phyloP scores from a whole-genome alignment of 2,113 vertebrate species.

The Heliornis fulica region DNA sequence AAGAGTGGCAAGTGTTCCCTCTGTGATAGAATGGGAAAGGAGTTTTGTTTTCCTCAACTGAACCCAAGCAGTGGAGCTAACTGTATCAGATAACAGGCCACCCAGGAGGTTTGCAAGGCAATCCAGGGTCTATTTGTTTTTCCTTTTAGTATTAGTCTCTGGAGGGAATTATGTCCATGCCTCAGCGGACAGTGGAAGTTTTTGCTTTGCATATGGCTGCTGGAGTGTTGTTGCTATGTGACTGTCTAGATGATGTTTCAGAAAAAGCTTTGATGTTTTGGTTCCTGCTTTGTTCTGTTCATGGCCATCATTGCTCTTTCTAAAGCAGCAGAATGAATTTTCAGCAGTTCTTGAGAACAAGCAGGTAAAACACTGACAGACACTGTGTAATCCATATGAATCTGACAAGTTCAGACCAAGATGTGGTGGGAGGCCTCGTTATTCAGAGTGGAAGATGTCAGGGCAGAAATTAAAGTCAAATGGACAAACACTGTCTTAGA shows the following conservation, averaged over 20 bases:
- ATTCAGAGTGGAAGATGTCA: not conserved
- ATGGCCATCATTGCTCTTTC: not conserved
- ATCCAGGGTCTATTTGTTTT: not conserved
- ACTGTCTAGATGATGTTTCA: not conserved
- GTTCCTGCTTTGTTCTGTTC: not conserved
- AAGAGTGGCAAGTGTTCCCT: not conserved
- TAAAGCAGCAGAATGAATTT: not conserved
- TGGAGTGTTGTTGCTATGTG: not conserved
- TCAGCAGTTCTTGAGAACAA: not conserved
- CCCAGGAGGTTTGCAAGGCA: not conserved
- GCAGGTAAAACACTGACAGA: not conserved
- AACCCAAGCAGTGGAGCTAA: not conserved
- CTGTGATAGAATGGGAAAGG: not conserved
- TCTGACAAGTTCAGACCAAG: not conserved
- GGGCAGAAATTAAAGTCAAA: not conserved
- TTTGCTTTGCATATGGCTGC: slow-evolving; percentile 13
- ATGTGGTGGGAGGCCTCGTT: not conserved
- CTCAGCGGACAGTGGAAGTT: slow-evolving; percentile 3
- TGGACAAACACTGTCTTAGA: not conserved
- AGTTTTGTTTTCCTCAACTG: not conserved
- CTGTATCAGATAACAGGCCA: not conserved
- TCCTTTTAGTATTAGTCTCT: slow-evolving; percentile 41
- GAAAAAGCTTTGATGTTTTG: not conserved
- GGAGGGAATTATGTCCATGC: not conserved
- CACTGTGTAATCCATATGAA: not conserved